Evolutionary conservation across 2,113 vertebrate genomes (phyloP).

Genomic region (Gadus macrocephalus): DNA sequence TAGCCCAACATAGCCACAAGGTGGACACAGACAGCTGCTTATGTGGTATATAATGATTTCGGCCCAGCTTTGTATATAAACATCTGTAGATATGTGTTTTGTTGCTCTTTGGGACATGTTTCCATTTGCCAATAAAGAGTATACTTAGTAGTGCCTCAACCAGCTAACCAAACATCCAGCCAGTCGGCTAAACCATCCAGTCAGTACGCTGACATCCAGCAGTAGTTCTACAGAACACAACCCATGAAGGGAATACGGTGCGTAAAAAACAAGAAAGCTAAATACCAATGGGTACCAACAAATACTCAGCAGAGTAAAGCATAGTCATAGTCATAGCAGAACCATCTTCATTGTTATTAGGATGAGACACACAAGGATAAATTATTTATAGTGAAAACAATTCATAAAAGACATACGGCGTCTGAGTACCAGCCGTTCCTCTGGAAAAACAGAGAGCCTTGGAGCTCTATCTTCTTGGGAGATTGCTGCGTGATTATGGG

Average conservation of each 20-base stretch:
- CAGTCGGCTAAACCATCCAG: no score
- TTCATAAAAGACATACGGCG: slow-evolving; percentile 28
- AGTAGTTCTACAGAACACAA: no score
- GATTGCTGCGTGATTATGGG: slow-evolving; percentile 35
- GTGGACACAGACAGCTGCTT: no score
- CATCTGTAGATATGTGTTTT: no score
- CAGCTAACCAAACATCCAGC: no score
- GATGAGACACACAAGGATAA: slow-evolving; percentile 27
- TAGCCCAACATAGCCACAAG: no score
- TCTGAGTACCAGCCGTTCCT: slow-evolving; percentile 22
- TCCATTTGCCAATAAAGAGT: no score
- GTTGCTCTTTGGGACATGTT: no score
- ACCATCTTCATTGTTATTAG: slow-evolving; percentile 32
- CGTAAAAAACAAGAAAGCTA: neutral
- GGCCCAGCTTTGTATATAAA: no score
- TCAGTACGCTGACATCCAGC: no score
- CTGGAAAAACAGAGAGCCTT: slow-evolving; percentile 42
- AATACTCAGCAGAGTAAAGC: slow-evolving; percentile 24
- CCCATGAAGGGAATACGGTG: neutral
- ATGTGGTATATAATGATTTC: no score
- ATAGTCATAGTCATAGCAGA: slow-evolving; percentile 34
- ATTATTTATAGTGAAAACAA: slow-evolving; percentile 46
- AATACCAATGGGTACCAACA: neutral
- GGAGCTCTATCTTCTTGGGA: slow-evolving; percentile 30
- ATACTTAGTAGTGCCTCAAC: no score